Conservation (phyloP, 2,113 vertebrate genomes). For the Pelodiscus sinensis region DNA sequence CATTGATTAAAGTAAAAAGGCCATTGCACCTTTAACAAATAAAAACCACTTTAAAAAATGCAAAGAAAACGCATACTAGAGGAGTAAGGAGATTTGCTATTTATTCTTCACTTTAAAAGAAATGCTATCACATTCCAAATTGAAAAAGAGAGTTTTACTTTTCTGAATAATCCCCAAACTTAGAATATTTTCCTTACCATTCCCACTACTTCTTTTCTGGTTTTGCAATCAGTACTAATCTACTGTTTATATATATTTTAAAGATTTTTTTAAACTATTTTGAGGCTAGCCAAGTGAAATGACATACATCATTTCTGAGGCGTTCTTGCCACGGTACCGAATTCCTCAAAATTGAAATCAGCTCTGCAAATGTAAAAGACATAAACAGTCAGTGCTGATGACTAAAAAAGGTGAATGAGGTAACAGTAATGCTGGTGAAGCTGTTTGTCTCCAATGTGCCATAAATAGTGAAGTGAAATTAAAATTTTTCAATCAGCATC, state of each 20-base stretch:
- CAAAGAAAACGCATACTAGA: neutral
- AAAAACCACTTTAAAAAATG: neutral
- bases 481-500: constrained; percentile 65
- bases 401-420: constrained; percentile 76
- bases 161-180: constrained; percentile 4
- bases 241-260: constrained; percentile 58
- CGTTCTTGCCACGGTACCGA: constrained; percentile 60
- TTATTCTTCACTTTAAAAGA: constrained; percentile 13
- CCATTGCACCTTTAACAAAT: neutral
- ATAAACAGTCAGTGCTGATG: constrained; percentile 69
- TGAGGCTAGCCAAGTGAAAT: constrained; percentile 64
- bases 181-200: neutral
- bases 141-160: neutral
- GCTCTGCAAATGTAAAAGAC: constrained; percentile 72
- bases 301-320: constrained; percentile 64
- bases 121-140: neutral
- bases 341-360: constrained; percentile 74
- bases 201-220: constrained; percentile 43
- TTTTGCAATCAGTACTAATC: constrained; percentile 70
- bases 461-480: constrained; percentile 75
- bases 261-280: constrained; percentile 28
- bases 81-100: neutral
- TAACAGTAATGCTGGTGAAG: constrained; percentile 59
- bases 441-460: constrained; percentile 72
- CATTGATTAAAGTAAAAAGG: neutral